phyloP scores from a whole-genome alignment of 2,797 vertebrate genomes.

The Enteromius anoplus region DNA sequence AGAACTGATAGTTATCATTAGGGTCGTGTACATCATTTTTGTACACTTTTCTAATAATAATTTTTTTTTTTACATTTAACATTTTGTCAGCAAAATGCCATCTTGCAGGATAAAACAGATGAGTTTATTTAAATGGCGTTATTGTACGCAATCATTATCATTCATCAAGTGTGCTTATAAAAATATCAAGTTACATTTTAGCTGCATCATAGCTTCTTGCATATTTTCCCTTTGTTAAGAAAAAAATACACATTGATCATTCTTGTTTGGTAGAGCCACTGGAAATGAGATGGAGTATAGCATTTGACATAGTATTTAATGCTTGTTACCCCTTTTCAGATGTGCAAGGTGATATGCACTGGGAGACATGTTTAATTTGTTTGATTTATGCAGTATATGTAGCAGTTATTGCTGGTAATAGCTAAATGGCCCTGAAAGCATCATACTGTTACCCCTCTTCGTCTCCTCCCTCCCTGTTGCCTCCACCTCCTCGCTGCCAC shows the following conservation, averaged over 20 bases:
- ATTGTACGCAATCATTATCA: background rate
- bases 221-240: background rate
- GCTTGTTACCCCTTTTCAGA: background rate
- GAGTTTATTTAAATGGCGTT: background rate
- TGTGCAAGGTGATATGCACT: background rate
- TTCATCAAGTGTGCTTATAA: background rate
- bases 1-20: background rate
- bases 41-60: too few species aligned
- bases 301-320: constrained; percentile 14
- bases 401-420: constrained; percentile 8
- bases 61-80: background rate
- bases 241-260: background rate
- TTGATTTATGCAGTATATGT: background rate
- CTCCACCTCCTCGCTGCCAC: background rate
- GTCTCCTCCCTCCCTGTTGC: constrained; percentile 8
- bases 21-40: background rate
- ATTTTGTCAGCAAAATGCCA: background rate
- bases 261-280: background rate
- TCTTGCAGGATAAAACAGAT: background rate
- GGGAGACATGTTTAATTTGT: background rate
- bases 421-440: constrained; percentile 24
- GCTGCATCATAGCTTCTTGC: background rate
- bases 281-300: constrained; percentile 1
- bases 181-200: background rate
- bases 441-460: constrained; percentile 30